Base-by-base conservation (phyloP, 2,888 invertebrate genomes). In the Halictus quadricinctus region DNA sequence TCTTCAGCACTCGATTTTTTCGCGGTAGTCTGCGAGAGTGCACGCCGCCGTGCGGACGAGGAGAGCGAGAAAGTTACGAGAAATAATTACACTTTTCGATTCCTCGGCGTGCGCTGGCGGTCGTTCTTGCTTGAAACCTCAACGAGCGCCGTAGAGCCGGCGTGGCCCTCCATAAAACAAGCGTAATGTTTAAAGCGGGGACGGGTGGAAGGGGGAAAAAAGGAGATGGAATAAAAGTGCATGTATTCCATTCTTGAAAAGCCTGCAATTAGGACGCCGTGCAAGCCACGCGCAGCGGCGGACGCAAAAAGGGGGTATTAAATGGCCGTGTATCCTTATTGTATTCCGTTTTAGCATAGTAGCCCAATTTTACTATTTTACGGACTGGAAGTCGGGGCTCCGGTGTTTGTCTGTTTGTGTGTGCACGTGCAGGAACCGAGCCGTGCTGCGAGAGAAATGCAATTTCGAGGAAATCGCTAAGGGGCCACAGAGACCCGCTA, bases 311-410 rank as follows among this genome's bases (percentile, higher is more conserved):
- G 70, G 69, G 69, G 79, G 73, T 78, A 81, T 83, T 84, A 87
- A 84, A 80, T 83, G 81, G 73, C 60, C 79, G 79, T 79, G 79
- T 58, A 80, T 84, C 87, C 87, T 89, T 87, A 89, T 87, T 89
- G 83, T 87, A 79, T 87, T 76, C 80, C 81, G 83, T 81, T 89
- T 81, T 79, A 83, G 72, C 77, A 80, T 70, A 64, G 80, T 69
- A 76, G 81, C 76, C 85, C 72, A 88, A 88, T 88, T 88, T 87
- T 80, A 81, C 87, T 83, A 85, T 85, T 88, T 84, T 84, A 80
- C 81, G 79, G 50, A 76, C 64, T 64, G 54, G 54, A 60, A 41
- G 21, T 25, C 29, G 25, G 18, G 25, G 58, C n/a, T 25, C 13
- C 60, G 25, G 25, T 50, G 50, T 12, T 0, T 15, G 13, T 15